Evolutionary conservation across 2,888 invertebrate species (phyloP), one percentile per base, ranked within the genome.

Genomic region (Campaea margaritaria): DNA sequence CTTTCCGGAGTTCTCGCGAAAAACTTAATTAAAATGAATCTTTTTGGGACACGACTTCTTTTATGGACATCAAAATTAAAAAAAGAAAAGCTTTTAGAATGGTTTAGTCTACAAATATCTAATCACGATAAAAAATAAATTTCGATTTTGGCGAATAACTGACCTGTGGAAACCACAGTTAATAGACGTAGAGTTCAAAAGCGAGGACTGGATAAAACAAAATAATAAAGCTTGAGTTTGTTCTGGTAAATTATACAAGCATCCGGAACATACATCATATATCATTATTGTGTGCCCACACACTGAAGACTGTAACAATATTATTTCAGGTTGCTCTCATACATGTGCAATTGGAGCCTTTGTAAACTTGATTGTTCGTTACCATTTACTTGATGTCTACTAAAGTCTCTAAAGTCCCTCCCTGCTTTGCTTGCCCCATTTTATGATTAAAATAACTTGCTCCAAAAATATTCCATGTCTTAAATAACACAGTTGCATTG

Each of bases 21-120:
- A 85, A 86, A 83, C 86, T 87, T 90, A 90, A 90, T 90, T 90
- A 88, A 90, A 90, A 90, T 83, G 82, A 87, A 90, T 88, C 86
- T 87, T 75, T 81, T 71, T 73, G 76, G 78, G 81, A 81, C 80
- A 78, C 75, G 72, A 79, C 76, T 79, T 83, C 82, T 85, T 83
- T 10, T n/a, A n/a, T 70, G 76, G 79, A 78, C 73, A 74, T 79
- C 75, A 76, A 82, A 81, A 78, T 81, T 80, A 79, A 82, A 82
- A 81, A 76, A 69, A 68, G 62, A 69, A 75, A 77, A 75, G 70
- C 64, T 72, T 75, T 79, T 71, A 69, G 67, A 68, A 72, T 68
- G 52, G 69, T 73, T 71, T 67, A 68, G 66, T 70, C 62, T 65
- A n/a, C 65, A 65, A 4, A 64, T 69, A 72, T 71, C 72, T 69